Evolutionary conservation across 2,797 vertebrate species (phyloP), one percentile per base, ranked within the genome.

Genomic region (Coilia nasus): DNA sequence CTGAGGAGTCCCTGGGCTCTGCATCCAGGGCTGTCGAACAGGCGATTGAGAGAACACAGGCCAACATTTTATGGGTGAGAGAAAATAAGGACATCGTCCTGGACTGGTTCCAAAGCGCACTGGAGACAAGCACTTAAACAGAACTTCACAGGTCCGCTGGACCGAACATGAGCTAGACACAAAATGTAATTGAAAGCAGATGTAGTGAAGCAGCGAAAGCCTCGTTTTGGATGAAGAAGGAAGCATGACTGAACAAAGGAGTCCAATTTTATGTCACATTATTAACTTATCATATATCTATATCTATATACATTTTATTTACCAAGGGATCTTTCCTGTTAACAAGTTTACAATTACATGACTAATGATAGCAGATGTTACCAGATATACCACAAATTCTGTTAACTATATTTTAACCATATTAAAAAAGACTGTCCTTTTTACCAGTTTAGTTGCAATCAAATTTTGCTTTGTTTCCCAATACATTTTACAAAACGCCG

Each of bases 11-110:
- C 0, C 90, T 95, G 0, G 94, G 91, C 47, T 91, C 94, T 0
- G 95, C 91, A 50, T 93, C 91, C 0, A 90, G 90, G 35, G 92
- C 93, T 0, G 88, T 97, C 88, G 89, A 97, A 41, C 96, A 96
- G 89, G 95, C 96, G 0, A 94, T 98, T 78, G 97, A 99, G 93
- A 94, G 91, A 83, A 98, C 97, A 0, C 90, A 85, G 0, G 90
- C 96, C 80, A 99, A 99, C 93, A 98, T 98, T 90, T 87, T 94
- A 50, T 99, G 98, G 98, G 96, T 99, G 90, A 87, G 84, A 0
- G 90, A 96, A 82, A 96, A 98, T 95, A 91, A 88, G 90, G 81
- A 81, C 0, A 0, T 0, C 0, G 88, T 98, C 21, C 81, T 94
- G 21, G 0, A 44, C 0, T 99, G 98, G 98, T 98, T 99, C 50